Evolutionary conservation across 2,113 vertebrate genomes (phyloP), one percentile per base, ranked within the genome.

Genomic region (Amphilophus citrinellus): DNA sequence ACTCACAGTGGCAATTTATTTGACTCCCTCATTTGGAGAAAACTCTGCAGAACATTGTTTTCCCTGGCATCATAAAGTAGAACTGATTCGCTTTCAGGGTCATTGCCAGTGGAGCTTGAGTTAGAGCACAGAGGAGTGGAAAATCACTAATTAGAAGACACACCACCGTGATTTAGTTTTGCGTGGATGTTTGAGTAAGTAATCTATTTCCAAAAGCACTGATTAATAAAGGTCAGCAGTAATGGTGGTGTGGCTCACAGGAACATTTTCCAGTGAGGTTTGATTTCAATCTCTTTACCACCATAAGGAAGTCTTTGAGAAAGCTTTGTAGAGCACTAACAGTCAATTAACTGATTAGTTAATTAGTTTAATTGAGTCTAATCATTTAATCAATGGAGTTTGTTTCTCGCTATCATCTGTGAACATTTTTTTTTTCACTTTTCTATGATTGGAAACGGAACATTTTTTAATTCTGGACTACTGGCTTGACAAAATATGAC

Each of bases 51-150:
- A 84, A 61, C 5, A 73, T 82, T 57, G 82, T 88, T 75, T 83
- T 88, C 57, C 77, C 84, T 2, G 2, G 76, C 35, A 75, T 71
- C 59, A 73, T 80, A 75, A 65, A 50, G 39, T 42, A 82, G 60
- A 87, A 71, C 53, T 77, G n/a, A 79, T 88, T 65, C 2, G 4
- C 58, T 84, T 83, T 80, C 73, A 50, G 78, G 87, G 56, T 84
- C 5, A 17, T 17, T 15, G 9, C 32, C 0, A 1, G 65, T 75
- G 78, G 24, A 84, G 35, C n/a, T 14, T 4, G 24, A 22, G n/a
- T 59, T n/a, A 17, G 60, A 39, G 62, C 17, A 47, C 24, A 27
- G 20, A 58, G 35, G 18, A 65, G 65, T 56, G 60, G 44, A 79
- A 83, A 86, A 86, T 78, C 62, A 65, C 47, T 59, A 62, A 80